Percentiles rank a stretch among this genome's conserved stretches.
Conservation (phyloP, 2,888 invertebrate species). For the Stratiomys singularior region DNA sequence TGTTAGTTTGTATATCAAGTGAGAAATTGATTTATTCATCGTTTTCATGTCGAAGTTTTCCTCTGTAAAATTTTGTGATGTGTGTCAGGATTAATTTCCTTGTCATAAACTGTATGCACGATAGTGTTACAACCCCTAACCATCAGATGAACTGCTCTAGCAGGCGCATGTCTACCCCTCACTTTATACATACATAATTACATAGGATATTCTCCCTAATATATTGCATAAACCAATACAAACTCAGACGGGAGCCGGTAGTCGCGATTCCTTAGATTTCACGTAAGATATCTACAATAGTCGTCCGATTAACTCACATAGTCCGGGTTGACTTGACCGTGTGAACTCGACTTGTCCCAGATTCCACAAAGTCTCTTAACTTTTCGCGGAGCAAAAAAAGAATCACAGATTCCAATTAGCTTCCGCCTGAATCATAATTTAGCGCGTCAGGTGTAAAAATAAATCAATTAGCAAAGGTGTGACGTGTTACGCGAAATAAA, state of each 20-base stretch:
- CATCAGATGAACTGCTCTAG: neutral
- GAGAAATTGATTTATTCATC: no score
- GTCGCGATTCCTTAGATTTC: slow-evolving; percentile 1
- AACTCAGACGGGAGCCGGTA: neutral
- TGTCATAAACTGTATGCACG: no score
- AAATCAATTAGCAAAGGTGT: neutral
- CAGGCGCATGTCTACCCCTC: slow-evolving; percentile 26
- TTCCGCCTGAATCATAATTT: neutral
- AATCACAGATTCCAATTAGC: neutral
- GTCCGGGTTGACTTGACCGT: slow-evolving; percentile 35
- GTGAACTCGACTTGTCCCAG: neutral
- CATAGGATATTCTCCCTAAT: neutral
- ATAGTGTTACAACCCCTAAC: neutral
- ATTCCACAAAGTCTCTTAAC: neutral
- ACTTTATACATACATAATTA: neutral
- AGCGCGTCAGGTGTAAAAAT: neutral
- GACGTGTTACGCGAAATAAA: neutral
- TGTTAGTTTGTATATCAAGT: no score
- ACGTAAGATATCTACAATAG: slow-evolving; percentile 10
- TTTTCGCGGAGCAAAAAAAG: no score
- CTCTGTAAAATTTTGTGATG: no score
- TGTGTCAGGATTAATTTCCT: no score
- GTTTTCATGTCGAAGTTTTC: no score
- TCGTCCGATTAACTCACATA: neutral
- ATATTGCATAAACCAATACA: neutral